A percentile compares a stretch with the other conserved stretches of the same genome.
Evolutionary conservation across 2,888 invertebrate species (phyloP).

Genomic region (Folsomia manolachei): DNA sequence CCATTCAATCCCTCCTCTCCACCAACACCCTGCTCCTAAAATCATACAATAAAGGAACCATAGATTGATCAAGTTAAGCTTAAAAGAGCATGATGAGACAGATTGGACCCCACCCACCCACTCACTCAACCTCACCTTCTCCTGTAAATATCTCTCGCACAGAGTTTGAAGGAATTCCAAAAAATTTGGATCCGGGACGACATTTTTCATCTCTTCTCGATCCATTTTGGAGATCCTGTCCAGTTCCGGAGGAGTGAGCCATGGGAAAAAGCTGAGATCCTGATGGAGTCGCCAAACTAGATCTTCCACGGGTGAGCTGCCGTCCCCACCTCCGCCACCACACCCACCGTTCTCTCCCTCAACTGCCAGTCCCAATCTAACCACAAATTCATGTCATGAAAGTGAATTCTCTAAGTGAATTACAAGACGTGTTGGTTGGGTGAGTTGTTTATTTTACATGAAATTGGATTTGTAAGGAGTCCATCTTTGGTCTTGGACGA

Average conservation of each 20-base stretch:
- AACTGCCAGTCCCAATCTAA: conserved; percentile 45
- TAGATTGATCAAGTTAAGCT: too few species aligned
- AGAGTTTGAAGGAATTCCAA: conserved; percentile 49
- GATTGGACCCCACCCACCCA: too few species aligned
- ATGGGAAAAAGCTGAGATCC: conserved; percentile 78
- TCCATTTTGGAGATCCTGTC: conserved; percentile 86
- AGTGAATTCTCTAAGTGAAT: not conserved
- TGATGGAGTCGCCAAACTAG: conserved; percentile 74
- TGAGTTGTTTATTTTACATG: conserved; percentile 45
- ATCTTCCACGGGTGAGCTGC: conserved; percentile 59
- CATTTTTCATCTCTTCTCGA: conserved; percentile 79
- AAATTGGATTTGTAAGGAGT: conserved; percentile 54
- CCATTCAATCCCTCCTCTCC: not conserved
- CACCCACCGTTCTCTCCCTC: conserved; percentile 39
- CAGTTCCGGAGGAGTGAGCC: conserved; percentile 77
- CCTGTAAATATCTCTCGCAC: conserved; percentile 47
- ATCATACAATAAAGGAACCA: too few species aligned
- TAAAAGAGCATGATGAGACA: too few species aligned
- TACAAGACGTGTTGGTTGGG: not conserved
- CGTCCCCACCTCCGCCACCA: conserved; percentile 38
- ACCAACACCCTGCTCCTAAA: too few species aligned
- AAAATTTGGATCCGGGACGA: conserved; percentile 59
- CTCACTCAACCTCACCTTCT: too few species aligned
- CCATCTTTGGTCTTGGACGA: conserved; percentile 76
- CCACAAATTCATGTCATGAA: conserved; percentile 12